Evolutionary conservation across 1,140 invertebrate genomes (phyloP).

Genomic region (Drosophila aff.): DNA sequence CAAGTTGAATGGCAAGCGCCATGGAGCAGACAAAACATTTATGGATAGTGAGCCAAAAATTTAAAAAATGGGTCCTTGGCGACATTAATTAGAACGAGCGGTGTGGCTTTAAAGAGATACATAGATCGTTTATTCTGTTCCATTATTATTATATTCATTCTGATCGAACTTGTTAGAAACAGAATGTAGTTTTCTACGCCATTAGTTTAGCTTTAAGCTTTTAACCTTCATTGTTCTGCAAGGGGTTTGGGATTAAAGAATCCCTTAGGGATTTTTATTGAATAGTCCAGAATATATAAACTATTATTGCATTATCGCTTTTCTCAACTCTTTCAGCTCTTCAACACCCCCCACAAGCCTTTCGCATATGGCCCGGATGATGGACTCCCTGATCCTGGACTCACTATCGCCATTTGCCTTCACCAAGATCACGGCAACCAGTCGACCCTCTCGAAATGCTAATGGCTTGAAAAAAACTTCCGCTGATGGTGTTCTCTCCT

Average conservation of each 20-base stretch:
- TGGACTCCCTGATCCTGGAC: conserved; percentile 89
- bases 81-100: neutral
- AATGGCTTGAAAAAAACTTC: conserved; percentile 51
- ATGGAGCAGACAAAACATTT: conserved; percentile 27
- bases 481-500: conserved; percentile 29
- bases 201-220: too few species aligned
- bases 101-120: neutral
- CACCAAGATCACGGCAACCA: conserved; percentile 87
- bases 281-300: neutral
- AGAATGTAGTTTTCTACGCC: too few species aligned
- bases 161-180: too few species aligned
- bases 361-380: conserved; percentile 90
- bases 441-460: conserved; percentile 64
- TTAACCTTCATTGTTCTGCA: too few species aligned
- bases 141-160: too few species aligned
- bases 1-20: conserved; percentile 64
- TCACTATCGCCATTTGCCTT: conserved; percentile 87
- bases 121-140: neutral
- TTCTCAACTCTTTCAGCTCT: conserved; percentile 47
- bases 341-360: conserved; percentile 86
- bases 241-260: neutral
- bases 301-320: neutral
- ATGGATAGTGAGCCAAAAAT: conserved; percentile 12
- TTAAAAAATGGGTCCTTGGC: neutral
- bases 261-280: neutral